Conservation (phyloP, 2,113 vertebrate species). For the Leucopsar rothschildi region DNA sequence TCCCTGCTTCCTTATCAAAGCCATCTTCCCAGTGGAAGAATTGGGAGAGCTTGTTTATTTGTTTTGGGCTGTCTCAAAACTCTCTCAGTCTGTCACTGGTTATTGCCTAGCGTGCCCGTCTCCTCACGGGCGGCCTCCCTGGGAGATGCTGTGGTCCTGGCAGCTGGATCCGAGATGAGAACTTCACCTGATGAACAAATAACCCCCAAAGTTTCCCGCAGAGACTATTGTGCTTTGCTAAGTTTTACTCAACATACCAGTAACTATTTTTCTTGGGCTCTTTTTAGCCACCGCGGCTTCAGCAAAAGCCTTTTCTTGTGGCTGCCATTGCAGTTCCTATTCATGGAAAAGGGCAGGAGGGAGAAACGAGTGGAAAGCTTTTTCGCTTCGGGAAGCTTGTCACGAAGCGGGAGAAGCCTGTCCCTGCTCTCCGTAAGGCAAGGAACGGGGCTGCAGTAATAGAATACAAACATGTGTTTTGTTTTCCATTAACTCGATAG, state of each 20-base stretch:
- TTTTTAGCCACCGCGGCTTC: neutral
- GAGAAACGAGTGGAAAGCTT: neutral
- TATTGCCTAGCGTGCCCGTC: neutral
- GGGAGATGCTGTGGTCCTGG: neutral
- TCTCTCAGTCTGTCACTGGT: neutral
- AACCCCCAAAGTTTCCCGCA: neutral
- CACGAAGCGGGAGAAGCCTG: neutral
- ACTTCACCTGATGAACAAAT: neutral
- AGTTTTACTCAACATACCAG: neutral
- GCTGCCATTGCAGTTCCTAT: neutral
- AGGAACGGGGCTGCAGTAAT: neutral
- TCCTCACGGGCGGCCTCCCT: neutral
- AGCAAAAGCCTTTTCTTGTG: neutral
- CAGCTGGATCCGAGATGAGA: neutral
- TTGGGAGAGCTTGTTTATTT: constrained; percentile 17
- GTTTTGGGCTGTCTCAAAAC: constrained; percentile 7
- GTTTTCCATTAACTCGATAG: constrained; percentile 42
- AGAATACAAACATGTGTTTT: neutral
- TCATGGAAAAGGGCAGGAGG: neutral
- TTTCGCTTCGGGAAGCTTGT: neutral
- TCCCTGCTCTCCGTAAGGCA: neutral
- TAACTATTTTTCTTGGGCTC: neutral
- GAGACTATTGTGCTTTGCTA: neutral
- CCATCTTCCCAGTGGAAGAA: neutral
- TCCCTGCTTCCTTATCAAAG: neutral